Evolutionary conservation across 30 jellyfish, hydroid and myxozoan genomes (phyloP), one percentile per base, ranked within the genome.

Genomic region (Aurelia sp.): DNA sequence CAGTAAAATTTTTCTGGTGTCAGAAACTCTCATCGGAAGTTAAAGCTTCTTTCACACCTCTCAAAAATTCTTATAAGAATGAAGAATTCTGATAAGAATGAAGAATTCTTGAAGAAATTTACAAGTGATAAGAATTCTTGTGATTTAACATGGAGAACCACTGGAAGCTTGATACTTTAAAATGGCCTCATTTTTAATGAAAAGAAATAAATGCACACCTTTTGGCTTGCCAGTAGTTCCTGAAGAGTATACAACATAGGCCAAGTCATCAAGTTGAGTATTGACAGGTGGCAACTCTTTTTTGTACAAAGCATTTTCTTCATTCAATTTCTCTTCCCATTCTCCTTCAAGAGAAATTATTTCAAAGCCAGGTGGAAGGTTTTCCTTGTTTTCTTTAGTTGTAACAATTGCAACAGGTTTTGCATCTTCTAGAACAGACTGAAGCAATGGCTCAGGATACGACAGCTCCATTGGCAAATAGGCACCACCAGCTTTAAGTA

Each of bases 221-320:
- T 92, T 92, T 1, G 98, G 98, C 69, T 91, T 89, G n/a, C 98
- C 98, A 23, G 98, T 92, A 5, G 98, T 92, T 51, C 98, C 98
- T 12, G 98, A 92, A 41, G 96, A 85, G 83, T 92, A 92, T 22
- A 92, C 92, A 65, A 92, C 91, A 71, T 92, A 92, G 6, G 98
- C 98, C 20, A 92, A 71, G 73, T 92, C 96, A 79, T 86, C 95
- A n/a, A 92, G 84, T 44, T 76, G 81, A 10, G 96, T 62, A n/a
- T 41, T 47, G 10, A 60, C 91, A 31, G 30, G 18, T n/a, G 91
- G 71, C 21, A 88, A n/a, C 47, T 72, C 55, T 50, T 71, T 30
- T 16, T 73, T 81, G 47, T 12, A 57, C 13, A 59, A 22, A 9
- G 67, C 64, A 52, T 70, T 86, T 51, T 85, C 95, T 27, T 80